Evolutionary conservation across 2,888 invertebrate species (phyloP).

Genomic region (Conchocele bisecta): DNA sequence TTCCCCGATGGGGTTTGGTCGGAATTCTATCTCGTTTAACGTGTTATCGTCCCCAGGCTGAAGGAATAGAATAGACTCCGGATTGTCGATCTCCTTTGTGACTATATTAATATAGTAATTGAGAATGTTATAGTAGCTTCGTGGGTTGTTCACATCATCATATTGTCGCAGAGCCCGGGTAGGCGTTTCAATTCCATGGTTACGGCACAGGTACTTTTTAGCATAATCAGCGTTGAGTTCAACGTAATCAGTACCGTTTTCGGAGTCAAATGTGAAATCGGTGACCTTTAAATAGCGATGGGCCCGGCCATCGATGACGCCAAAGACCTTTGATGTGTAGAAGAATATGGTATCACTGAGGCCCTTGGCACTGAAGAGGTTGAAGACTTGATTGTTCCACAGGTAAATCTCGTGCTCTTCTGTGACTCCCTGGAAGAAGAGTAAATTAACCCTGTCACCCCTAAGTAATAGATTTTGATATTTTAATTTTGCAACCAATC

Average conservation of each 20-base stretch:
- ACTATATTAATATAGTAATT: constrained; percentile 16
- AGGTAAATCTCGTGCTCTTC: constrained; percentile 11
- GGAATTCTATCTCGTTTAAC: no score
- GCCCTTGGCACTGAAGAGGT: constrained; percentile 7
- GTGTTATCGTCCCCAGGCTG: not conserved
- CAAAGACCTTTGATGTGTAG: constrained; percentile 40
- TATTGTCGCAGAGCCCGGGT: constrained; percentile 25
- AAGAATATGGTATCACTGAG: constrained; percentile 31
- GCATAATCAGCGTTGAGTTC: constrained; percentile 19
- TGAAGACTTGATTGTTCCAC: constrained; percentile 29
- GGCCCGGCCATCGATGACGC: constrained; percentile 4
- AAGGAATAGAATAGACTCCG: constrained; percentile 9
- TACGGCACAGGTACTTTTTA: not conserved
- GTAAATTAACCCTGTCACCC: no score
- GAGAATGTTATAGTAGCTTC: constrained; percentile 31
- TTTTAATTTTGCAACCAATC: no score
- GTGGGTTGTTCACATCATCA: constrained; percentile 18
- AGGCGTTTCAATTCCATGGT: not conserved
- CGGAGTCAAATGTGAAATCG: constrained; percentile 28
- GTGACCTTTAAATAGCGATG: constrained; percentile 15
- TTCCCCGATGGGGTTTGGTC: constrained; percentile 1
- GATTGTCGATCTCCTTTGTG: not conserved
- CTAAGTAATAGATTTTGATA: no score
- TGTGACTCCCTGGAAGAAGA: not conserved
- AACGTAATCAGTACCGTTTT: constrained; percentile 30